A percentile compares a stretch with the other conserved stretches of the same genome.
Conservation (phyloP, 2,888 invertebrate species). For the Drosophila formosana region DNA sequence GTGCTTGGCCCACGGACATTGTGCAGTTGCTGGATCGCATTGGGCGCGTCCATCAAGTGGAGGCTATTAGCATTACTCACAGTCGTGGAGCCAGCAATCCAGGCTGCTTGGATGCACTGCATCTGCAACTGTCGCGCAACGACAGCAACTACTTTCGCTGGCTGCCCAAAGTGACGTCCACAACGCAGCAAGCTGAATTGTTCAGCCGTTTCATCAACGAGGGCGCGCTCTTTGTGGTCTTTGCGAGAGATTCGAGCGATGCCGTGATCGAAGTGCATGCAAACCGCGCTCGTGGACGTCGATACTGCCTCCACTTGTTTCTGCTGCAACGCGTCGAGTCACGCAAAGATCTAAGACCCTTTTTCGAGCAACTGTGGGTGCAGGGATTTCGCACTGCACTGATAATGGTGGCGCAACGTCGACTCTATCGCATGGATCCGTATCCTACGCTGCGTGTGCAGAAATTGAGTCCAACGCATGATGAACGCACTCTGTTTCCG, state of each 20-base stretch:
- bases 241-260: slow-evolving; percentile 50
- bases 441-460: slow-evolving; percentile 61
- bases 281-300: slow-evolving; percentile 41
- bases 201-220: slow-evolving; percentile 26
- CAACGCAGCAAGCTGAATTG: not conserved
- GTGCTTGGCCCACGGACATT: slow-evolving; percentile 32
- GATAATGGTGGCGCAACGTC: slow-evolving; percentile 42
- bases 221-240: slow-evolving; percentile 50
- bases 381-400: slow-evolving; percentile 60
- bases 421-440: slow-evolving; percentile 65
- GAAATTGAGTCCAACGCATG: slow-evolving; percentile 8
- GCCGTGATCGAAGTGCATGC: slow-evolving; percentile 45
- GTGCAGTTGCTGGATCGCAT: slow-evolving; percentile 48
- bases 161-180: slow-evolving; percentile 46
- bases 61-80: slow-evolving; percentile 41
- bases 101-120: slow-evolving; percentile 40
- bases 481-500: slow-evolving; percentile 50
- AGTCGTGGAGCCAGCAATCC: slow-evolving; percentile 26
- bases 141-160: slow-evolving; percentile 43
- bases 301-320: slow-evolving; percentile 55
- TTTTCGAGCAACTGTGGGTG: slow-evolving; percentile 62
- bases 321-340: slow-evolving; percentile 24
- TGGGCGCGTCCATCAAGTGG: slow-evolving; percentile 43
- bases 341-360: not conserved
- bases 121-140: slow-evolving; percentile 20